phyloP scores from a whole-genome alignment of 2,113 vertebrate species.

The Verasper variegatus region DNA sequence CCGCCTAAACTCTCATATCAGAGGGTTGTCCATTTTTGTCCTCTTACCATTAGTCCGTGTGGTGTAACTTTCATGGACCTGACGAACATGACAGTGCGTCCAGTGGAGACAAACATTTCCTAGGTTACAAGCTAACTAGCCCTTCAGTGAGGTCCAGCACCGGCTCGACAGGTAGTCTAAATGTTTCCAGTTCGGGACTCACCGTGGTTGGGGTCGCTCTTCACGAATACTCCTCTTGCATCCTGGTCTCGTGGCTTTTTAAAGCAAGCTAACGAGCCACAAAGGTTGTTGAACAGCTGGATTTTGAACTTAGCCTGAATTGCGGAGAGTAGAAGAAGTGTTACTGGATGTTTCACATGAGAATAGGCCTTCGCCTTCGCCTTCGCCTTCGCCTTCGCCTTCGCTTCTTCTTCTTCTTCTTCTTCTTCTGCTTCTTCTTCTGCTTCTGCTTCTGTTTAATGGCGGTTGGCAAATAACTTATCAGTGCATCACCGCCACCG shows the following conservation, averaged over 20 bases:
- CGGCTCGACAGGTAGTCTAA: neutral
- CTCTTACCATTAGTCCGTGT: neutral
- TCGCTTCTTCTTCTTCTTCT: too few species aligned
- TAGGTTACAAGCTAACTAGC: neutral
- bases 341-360: too few species aligned
- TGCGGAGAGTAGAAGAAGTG: neutral
- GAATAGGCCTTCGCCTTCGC: too few species aligned
- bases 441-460: too few species aligned
- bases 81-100: neutral
- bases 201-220: constrained; percentile 47
- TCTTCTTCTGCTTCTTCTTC: too few species aligned
- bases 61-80: too few species aligned
- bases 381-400: too few species aligned
- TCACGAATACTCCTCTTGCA: constrained; percentile 58
- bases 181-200: neutral
- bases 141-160: rapidly evolving
- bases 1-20: rapidly evolving
- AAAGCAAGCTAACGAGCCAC: neutral
- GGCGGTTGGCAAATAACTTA: too few species aligned
- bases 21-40: neutral
- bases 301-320: neutral
- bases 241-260: constrained; percentile 17
- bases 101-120: neutral
- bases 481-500: too few species aligned
- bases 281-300: neutral